Conservation (phyloP, 1,140 invertebrate species). For the Teleogryllus occipitalis region DNA sequence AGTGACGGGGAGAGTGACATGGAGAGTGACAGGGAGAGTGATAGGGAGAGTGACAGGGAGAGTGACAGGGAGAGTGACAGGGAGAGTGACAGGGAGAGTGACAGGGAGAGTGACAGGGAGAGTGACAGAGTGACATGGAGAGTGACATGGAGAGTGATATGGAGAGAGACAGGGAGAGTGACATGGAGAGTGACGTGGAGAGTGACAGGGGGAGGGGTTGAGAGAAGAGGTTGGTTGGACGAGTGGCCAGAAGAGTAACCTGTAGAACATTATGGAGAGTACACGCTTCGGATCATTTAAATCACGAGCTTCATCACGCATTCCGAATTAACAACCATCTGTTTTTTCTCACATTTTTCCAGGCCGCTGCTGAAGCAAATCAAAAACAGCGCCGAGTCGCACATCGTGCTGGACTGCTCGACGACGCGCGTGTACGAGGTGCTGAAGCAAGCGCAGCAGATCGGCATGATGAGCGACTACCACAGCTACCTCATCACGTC, state of each 20-base stretch:
- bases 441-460: slow-evolving; percentile 86
- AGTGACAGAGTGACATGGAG: background rate
- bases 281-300: too few relatives aligned
- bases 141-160: background rate
- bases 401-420: slow-evolving; percentile 86
- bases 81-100: background rate
- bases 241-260: background rate
- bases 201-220: background rate
- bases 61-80: background rate
- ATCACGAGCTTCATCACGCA: background rate
- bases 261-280: background rate
- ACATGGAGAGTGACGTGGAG: background rate
- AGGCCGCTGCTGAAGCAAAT: slow-evolving; percentile 85
- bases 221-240: background rate
- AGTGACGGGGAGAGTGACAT: too few relatives aligned
- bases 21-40: too few relatives aligned
- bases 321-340: too few relatives aligned
- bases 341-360: slow-evolving; percentile 24
- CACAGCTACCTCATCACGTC: slow-evolving; percentile 87
- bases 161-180: background rate
- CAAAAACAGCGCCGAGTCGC: slow-evolving; percentile 79
- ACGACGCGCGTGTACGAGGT: slow-evolving; percentile 76
- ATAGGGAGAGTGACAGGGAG: background rate
- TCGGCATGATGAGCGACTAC: slow-evolving; percentile 90
- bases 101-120: background rate